Percentiles rank a stretch among this genome's conserved stretches.
These are phyloP conservation scores for Poeciliopsis infans DNA, from an alignment of 2,797 vertebrate genomes.

Conservation along the genomic window DNA sequence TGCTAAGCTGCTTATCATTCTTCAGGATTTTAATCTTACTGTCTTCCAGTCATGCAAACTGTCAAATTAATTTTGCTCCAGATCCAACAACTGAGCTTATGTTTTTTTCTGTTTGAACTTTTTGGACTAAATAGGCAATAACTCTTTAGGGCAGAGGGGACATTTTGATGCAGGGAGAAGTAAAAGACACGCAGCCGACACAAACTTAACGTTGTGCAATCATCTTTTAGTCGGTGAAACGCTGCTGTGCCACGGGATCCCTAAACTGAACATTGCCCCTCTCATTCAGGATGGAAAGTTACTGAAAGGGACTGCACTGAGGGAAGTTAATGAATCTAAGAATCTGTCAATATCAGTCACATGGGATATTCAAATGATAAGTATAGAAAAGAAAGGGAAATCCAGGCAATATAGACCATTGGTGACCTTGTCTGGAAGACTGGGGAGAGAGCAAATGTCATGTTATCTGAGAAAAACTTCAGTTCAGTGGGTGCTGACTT, in stretches of 20 bases:
- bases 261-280: slow-evolving; percentile 37
- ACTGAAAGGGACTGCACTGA: slow-evolving; percentile 16
- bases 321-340: slow-evolving; percentile 27
- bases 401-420: background rate
- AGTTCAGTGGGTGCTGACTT: slow-evolving; percentile 1
- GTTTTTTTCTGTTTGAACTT: background rate
- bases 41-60: background rate
- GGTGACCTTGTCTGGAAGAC: background rate
- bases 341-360: slow-evolving; percentile 11
- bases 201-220: slow-evolving; percentile 28
- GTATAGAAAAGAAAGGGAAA: background rate
- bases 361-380: background rate
- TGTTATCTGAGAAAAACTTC: background rate
- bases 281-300: slow-evolving; percentile 30
- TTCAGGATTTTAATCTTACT: background rate
- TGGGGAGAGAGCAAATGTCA: slow-evolving; percentile 1
- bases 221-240: slow-evolving; percentile 1
- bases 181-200: background rate
- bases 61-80: background rate
- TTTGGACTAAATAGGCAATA: background rate
- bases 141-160: slow-evolving; percentile 2
- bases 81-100: background rate
- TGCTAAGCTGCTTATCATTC: background rate
- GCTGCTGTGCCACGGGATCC: slow-evolving; percentile 7
- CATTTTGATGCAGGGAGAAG: background rate